Percentiles rank a stretch among this genome's conserved stretches.
Conservation (phyloP, 2,113 vertebrate genomes). For the Tychaedon coryphoeus region DNA sequence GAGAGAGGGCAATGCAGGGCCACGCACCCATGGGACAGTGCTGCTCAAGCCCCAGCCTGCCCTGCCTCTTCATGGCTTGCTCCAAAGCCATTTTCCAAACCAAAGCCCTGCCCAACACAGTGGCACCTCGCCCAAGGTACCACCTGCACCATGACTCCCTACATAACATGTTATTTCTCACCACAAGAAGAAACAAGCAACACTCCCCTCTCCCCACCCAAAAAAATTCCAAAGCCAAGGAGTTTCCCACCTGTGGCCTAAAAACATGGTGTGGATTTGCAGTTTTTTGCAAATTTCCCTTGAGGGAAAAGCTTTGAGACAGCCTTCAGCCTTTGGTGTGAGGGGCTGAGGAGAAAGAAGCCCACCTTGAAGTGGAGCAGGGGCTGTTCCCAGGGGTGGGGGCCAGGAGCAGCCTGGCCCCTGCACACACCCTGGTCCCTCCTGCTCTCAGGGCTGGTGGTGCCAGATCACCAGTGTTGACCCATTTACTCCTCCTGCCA, state of each 20-base stretch:
- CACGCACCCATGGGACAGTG: fast-evolving
- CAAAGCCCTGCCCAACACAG: neutral
- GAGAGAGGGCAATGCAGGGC: neutral
- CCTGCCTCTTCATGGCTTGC: neutral
- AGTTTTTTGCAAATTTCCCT: neutral
- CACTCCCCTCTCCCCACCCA: neutral
- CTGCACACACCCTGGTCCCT: neutral
- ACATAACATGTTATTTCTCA: fast-evolving
- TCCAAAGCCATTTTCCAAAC: neutral
- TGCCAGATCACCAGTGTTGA: fast-evolving
- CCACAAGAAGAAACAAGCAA: neutral
- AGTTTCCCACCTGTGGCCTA: neutral
- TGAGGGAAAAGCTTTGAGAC: neutral
- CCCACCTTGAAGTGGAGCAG: neutral
- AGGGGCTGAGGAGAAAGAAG: neutral
- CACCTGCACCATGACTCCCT: neutral
- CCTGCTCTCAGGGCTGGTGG: neutral
- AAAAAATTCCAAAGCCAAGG: neutral
- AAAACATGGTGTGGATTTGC: neutral
- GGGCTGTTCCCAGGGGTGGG: neutral
- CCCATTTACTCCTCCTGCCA: neutral
- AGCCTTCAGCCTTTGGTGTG: neutral
- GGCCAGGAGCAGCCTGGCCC: neutral
- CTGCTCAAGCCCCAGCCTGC: neutral
- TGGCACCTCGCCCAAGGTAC: neutral